These are phyloP conservation scores for Prenolepis imparis DNA, from an alignment of 2,888 invertebrate genomes.

Conservation along the genomic window DNA sequence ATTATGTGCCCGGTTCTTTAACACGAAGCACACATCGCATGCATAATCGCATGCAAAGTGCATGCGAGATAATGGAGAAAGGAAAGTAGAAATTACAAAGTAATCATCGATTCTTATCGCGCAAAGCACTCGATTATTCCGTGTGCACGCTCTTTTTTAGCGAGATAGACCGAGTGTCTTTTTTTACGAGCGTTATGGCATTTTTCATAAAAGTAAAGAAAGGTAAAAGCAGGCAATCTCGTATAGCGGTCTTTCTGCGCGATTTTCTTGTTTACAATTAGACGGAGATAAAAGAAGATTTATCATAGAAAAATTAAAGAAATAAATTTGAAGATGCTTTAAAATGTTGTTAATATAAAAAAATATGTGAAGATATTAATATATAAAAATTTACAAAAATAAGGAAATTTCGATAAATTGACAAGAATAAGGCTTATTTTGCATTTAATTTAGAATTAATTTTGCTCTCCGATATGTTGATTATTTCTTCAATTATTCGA, in stretches of 20 bases:
- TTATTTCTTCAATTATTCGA: too few relatives aligned
- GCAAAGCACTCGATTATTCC: conserved; percentile 10
- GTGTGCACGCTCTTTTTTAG: background rate
- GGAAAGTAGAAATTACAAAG: conserved; percentile 35
- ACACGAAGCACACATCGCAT: background rate
- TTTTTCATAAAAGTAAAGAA: too few relatives aligned
- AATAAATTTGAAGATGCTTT: too few relatives aligned
- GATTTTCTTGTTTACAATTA: background rate
- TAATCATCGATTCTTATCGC: conserved; percentile 41
- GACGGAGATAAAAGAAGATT: background rate
- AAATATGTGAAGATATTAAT: too few relatives aligned
- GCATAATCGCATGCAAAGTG: conserved; percentile 3
- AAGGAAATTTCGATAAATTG: too few relatives aligned
- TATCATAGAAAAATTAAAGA: background rate
- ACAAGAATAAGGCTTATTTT: too few relatives aligned
- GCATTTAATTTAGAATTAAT: too few relatives aligned
- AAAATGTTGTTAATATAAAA: too few relatives aligned
- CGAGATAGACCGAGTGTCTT: conserved; percentile 17
- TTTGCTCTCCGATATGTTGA: too few relatives aligned
- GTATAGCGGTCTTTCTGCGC: background rate
- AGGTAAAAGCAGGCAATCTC: conserved; percentile 22
- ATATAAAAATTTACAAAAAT: too few relatives aligned
- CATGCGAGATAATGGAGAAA: conserved; percentile 39
- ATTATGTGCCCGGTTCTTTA: conserved; percentile 14
- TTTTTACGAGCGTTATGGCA: conserved; percentile 21